phyloP scores from a whole-genome alignment of 1,140 invertebrate species.

The Drosophila azteca region DNA sequence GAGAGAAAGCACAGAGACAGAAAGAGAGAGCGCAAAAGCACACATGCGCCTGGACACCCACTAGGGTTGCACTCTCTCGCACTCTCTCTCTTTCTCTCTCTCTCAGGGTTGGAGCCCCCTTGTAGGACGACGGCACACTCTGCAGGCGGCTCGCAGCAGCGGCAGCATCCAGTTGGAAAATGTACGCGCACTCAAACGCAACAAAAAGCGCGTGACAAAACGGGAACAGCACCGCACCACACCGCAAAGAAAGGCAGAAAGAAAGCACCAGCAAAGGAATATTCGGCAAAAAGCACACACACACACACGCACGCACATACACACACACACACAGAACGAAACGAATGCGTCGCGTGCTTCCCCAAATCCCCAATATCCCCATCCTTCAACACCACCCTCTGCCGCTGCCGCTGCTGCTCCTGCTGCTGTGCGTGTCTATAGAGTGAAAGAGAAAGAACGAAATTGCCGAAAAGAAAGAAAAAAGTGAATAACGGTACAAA shows the following conservation, averaged over 20 bases:
- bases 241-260: too few relatives aligned
- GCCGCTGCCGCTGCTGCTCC: background rate
- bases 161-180: slow-evolving; percentile 79
- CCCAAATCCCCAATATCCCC: slow-evolving; percentile 30
- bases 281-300: slow-evolving; percentile 29
- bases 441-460: slow-evolving; percentile 38
- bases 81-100: background rate
- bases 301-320: slow-evolving; percentile 21
- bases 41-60: slow-evolving; percentile 48
- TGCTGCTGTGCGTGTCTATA: slow-evolving; percentile 57
- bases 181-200: slow-evolving; percentile 76
- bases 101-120: slow-evolving; percentile 8
- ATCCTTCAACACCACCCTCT: slow-evolving; percentile 5
- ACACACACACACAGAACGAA: slow-evolving; percentile 19
- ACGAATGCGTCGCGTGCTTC: slow-evolving; percentile 65
- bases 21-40: slow-evolving; percentile 4
- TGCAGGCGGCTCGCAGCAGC: slow-evolving; percentile 25
- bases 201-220: slow-evolving; percentile 64
- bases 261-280: slow-evolving; percentile 27
- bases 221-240: slow-evolving; percentile 8
- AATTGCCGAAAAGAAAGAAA: slow-evolving; percentile 47
- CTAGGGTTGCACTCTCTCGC: slow-evolving; percentile 26
- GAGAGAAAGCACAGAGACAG: slow-evolving; percentile 6
- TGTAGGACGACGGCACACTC: background rate
- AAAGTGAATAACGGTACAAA: slow-evolving; percentile 18